A percentile compares a stretch with the other conserved stretches of the same genome.
These are phyloP conservation scores for Denticeps clupeoides DNA, from an alignment of 2,797 vertebrate genomes.

Conservation along the genomic window DNA sequence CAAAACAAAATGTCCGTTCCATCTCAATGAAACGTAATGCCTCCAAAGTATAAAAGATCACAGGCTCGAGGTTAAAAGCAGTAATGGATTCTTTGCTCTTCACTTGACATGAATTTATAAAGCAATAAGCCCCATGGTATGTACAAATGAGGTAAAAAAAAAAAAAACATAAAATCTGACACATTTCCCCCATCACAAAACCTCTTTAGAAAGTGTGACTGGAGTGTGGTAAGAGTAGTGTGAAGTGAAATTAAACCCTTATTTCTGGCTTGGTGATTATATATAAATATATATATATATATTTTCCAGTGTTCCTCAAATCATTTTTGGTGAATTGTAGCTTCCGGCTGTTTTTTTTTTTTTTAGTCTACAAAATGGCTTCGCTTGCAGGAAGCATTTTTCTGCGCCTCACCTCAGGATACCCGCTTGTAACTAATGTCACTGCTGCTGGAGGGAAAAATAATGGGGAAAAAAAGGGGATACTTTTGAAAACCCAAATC, in stretches of 20 bases:
- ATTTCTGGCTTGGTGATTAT: conserved; percentile 11
- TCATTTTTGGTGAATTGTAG: too few relatives aligned
- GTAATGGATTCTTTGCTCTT: conserved; percentile 35
- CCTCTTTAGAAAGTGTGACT: conserved; percentile 46
- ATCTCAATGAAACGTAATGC: conserved; percentile 49
- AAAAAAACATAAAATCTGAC: conserved; percentile 48
- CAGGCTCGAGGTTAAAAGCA: conserved; percentile 36
- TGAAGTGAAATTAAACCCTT: conserved; percentile 12
- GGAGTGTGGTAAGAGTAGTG: conserved; percentile 23
- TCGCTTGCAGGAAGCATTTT: conserved; percentile 12
- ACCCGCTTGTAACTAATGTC: conserved; percentile 34
- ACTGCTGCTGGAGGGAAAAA: conserved; percentile 33
- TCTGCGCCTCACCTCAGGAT: conserved; percentile 16
- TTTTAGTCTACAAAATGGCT: conserved; percentile 14
- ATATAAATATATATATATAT: too few relatives aligned
- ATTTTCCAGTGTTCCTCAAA: too few relatives aligned
- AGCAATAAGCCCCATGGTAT: conserved; percentile 46
- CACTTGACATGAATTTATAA: conserved; percentile 32
- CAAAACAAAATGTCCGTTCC: conserved; percentile 54
- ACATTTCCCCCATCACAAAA: conserved; percentile 55
- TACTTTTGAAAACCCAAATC: conserved; percentile 41
- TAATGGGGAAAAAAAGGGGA: conserved; percentile 33
- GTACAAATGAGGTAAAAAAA: conserved; percentile 68
- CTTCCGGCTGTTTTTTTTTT: conserved; percentile 18
- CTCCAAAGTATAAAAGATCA: conserved; percentile 25